Conservation (phyloP, 2,113 vertebrate genomes). For the Clupea harengus region DNA sequence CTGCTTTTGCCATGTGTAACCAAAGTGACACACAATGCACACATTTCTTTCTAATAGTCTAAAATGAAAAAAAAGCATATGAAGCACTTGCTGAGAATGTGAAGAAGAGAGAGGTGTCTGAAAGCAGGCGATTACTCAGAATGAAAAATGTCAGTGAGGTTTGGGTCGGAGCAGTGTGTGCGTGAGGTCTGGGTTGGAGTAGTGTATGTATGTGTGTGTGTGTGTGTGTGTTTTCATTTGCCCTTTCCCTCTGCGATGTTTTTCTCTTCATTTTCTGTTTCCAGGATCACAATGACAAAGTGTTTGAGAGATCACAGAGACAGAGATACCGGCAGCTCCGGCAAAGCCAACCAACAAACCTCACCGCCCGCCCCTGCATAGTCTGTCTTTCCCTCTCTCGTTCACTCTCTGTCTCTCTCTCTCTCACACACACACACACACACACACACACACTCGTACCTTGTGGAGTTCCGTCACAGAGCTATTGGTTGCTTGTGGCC, state of each 20-base stretch:
- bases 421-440: conserved; percentile 18
- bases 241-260: conserved; percentile 14
- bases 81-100: neutral
- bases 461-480: neutral
- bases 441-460: conserved; percentile 18
- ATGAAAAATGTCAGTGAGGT: conserved; percentile 46
- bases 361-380: conserved; percentile 46
- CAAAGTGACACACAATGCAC: neutral
- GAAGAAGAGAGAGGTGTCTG: neutral
- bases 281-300: conserved; percentile 67
- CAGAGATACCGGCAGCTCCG: conserved; percentile 38
- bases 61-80: neutral
- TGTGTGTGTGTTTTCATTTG: conserved; percentile 37
- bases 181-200: conserved; percentile 51
- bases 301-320: conserved; percentile 48
- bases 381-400: conserved; percentile 29
- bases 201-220: conserved; percentile 44
- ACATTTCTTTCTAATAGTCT: neutral
- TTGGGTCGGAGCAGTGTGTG: conserved; percentile 41
- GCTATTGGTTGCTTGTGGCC: neutral
- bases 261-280: conserved; percentile 47
- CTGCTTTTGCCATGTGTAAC: no score
- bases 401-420: conserved; percentile 27
- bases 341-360: conserved; percentile 39
- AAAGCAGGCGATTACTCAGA: conserved; percentile 43